Base-by-base conservation (phyloP, 2,797 vertebrate genomes). In the Taenioides sp. region DNA sequence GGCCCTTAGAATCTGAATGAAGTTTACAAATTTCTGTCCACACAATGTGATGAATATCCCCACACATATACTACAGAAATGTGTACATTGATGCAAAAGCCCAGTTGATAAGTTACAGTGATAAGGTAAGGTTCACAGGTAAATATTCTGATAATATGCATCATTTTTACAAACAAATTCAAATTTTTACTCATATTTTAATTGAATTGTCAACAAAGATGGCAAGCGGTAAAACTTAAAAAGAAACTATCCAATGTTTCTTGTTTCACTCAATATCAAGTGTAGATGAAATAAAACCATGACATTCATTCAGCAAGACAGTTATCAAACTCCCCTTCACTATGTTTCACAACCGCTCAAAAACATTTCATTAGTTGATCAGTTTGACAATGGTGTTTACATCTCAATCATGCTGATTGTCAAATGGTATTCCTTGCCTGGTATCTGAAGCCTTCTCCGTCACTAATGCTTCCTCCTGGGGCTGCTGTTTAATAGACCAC, bases 401-500 rank as follows among this genome's bases (percentile, higher is more conserved):
- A 47, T 80, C 86, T 83, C 67, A 88, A 89, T 89, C 89, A 86
- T 55, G 63, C 25, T 63, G 61, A 58, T 84, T 84, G 82, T 79
- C 27, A 76, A 87, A 82, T 81, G 74, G 70, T 79, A 80, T 83
- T 72, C 75, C 75, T 82, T 63, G 77, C 47, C 25, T 60, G 27
- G 58, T 10, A 25, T 77, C 79, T 80, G 71, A 62, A 55, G 75
- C 77, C 80, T 64, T 49, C 71, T 54, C 81, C 25, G 70, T 67
- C 49, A 83, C 67, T 77, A 71, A 77, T 65, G 22, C 76, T 77
- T 81, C 82, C 87, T 81, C 86, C 76, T 16, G 87, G 83, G 87
- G 77, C 68, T 40, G 67, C 52, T 72, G 73, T 87, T 86, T 87
- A 88, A 88, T 86, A 87, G 83, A 83, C 83, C 83, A 47, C 79